Evolutionary conservation across 2,113 vertebrate species (phyloP).

Genomic region (Odontesthes bonariensis): DNA sequence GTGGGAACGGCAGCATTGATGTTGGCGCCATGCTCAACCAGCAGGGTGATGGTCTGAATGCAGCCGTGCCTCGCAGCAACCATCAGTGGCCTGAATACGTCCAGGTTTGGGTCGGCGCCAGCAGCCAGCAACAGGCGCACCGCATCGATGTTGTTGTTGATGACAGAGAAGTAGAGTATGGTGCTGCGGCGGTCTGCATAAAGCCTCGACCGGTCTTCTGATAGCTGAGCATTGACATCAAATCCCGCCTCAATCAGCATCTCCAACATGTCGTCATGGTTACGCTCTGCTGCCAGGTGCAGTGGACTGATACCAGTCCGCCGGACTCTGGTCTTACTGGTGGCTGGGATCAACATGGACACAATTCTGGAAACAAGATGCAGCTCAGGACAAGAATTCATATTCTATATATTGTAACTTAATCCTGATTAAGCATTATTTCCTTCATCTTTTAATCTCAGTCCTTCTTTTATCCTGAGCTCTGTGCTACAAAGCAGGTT

Average conservation of each 20-base stretch:
- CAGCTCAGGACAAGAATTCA: neutral
- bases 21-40: conserved; percentile 91
- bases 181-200: conserved; percentile 93
- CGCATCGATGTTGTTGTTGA: conserved; percentile 88
- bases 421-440: too few species aligned
- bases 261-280: conserved; percentile 87
- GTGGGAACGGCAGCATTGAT: conserved; percentile 88
- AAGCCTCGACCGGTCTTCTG: conserved; percentile 84
- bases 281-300: conserved; percentile 91
- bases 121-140: conserved; percentile 87
- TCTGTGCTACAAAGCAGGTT: too few species aligned
- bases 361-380: conserved; percentile 84
- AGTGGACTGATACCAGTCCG: conserved; percentile 93
- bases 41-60: conserved; percentile 86
- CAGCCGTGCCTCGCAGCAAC: conserved; percentile 90
- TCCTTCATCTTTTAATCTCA: too few species aligned
- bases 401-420: too few species aligned
- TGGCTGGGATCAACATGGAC: conserved; percentile 88
- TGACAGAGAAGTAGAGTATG: conserved; percentile 89
- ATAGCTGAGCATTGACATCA: conserved; percentile 89
- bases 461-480: too few species aligned
- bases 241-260: conserved; percentile 88
- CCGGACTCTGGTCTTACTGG: conserved; percentile 86
- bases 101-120: conserved; percentile 91
- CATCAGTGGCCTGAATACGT: conserved; percentile 91